Conservation (phyloP, 2,888 invertebrate genomes). For the Meloe dianella region DNA sequence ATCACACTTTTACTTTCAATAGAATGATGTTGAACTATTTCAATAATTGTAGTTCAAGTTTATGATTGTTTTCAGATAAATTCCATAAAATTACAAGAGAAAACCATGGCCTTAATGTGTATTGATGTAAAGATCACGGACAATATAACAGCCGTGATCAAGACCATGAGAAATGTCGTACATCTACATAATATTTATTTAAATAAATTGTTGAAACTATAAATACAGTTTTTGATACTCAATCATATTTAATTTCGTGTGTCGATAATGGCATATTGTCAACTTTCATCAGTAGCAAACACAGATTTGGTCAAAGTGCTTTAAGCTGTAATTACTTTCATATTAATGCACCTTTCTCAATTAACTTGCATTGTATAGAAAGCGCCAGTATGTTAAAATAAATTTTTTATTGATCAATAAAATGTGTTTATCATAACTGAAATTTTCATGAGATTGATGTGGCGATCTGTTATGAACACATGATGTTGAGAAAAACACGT, state of each 20-base stretch:
- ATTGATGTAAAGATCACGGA: constrained; percentile 5
- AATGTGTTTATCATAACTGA: not conserved
- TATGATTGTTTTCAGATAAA: not conserved
- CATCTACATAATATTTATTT: not conserved
- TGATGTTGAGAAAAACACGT: too few species aligned
- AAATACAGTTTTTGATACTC: not conserved
- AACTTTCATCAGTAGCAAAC: not conserved
- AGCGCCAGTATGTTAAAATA: constrained; percentile 12
- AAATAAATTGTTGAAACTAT: not conserved
- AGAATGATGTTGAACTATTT: not conserved
- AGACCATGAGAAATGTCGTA: constrained; percentile 1
- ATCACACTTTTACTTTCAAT: not conserved
- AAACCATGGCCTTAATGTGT: not conserved
- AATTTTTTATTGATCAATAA: constrained; percentile 13
- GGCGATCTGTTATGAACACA: too few species aligned
- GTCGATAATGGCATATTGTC: not conserved
- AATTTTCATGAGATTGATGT: too few species aligned
- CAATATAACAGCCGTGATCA: not conserved
- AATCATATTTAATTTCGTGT: too few species aligned
- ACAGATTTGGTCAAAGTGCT: constrained; percentile 12
- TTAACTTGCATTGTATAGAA: constrained; percentile 22
- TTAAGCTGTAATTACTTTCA: constrained; percentile 21
- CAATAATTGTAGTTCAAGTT: not conserved
- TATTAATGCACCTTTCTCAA: constrained; percentile 21
- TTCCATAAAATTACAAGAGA: not conserved